phyloP scores from a whole-genome alignment of 2,113 vertebrate genomes.

The Elephas maximus region DNA sequence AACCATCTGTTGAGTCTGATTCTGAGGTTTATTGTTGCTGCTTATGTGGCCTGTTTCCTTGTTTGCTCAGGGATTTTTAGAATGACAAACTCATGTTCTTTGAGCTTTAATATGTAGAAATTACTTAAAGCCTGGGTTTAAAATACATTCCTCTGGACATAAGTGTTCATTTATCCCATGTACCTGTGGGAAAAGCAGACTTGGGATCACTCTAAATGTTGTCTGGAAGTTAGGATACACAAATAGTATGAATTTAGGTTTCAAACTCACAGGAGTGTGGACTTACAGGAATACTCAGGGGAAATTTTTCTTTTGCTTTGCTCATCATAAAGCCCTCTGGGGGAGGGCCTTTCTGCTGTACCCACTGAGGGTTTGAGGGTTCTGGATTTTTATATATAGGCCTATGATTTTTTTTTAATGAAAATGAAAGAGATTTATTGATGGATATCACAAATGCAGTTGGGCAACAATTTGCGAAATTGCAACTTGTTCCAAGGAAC shows the following conservation, averaged over 20 bases:
- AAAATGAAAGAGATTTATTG: too few relatives aligned
- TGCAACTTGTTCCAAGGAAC: too few relatives aligned
- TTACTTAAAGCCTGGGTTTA: neutral
- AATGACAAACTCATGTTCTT: too few relatives aligned
- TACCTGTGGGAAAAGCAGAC: neutral
- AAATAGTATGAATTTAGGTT: neutral
- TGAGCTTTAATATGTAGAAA: too few relatives aligned
- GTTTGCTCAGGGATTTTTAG: too few relatives aligned
- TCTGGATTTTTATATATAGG: neutral
- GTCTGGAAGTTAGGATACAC: neutral
- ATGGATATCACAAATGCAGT: too few relatives aligned
- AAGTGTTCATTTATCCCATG: neutral
- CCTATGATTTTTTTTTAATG: too few relatives aligned
- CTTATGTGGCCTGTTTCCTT: neutral
- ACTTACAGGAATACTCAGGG: neutral
- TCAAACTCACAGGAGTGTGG: neutral
- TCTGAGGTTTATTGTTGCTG: neutral
- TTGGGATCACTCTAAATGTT: neutral
- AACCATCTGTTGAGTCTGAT: neutral
- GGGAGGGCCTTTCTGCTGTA: neutral
- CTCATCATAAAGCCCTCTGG: neutral
- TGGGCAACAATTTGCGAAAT: too few relatives aligned
- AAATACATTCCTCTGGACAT: neutral
- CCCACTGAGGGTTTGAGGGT: neutral
- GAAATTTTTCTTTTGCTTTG: neutral